Base-by-base conservation (phyloP, 2,888 invertebrate genomes). In the Stratiomys singularior region DNA sequence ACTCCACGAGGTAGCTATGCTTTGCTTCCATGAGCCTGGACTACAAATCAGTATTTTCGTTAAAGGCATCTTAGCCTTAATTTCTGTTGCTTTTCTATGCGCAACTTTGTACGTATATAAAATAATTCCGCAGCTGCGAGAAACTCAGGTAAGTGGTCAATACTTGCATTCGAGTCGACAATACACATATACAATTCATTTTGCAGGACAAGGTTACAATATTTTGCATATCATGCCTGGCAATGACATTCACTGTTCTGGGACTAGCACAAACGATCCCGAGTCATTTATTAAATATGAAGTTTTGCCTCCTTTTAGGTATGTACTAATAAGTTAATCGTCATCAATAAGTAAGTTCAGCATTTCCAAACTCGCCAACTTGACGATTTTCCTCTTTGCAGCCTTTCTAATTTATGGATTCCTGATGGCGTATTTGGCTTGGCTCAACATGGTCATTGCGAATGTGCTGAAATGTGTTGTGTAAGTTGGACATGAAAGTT, bases 381-480 rank as follows among this genome's bases (percentile, higher is more conserved):
- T 46, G 28, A 52, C n/a, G 23, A 58, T 72, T 58, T 79, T 80
- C 79, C 79, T 64, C 25, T 77, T 84, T 88, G 80, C 83, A 91
- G 91, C 89, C 15, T 91, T 90, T 82, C 82, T 89, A 13, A 86
- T 90, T 9, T 91, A 91, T 83, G 89, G 89, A 80, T 89, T 90
- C 85, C 91, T 92, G 87, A 86, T 93, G 83, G 89, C 91, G 1
- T 89, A 91, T n/a, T 93, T 93, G 86, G 92, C 92, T 83, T 93
- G 93, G 93, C 87, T 93, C 86, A 92, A 92, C 82, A 88, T 92
- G 5, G 89, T 92, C 27, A 89, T 91, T 47, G 90, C 92, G 81
- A 92, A 93, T 83, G 89, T 93, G 76, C 93, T 91, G 88, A 89
- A 90, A 81, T 88, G 89, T 15, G 90, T 90, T 1, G 88, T 90